These are phyloP conservation scores for Lutraria lutraria DNA, from an alignment of 2,888 invertebrate species.

Conservation along the genomic window DNA sequence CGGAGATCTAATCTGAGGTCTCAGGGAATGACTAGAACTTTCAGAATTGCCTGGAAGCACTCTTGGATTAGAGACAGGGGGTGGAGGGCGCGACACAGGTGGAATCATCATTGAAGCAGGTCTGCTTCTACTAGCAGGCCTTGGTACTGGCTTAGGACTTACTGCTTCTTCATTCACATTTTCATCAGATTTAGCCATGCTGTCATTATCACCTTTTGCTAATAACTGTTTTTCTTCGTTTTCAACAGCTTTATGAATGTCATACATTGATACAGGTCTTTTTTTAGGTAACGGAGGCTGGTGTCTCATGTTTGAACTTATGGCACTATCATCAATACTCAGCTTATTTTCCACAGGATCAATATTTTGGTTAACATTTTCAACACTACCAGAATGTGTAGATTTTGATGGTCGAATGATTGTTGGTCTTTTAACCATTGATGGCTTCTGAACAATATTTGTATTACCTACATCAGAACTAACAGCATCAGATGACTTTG, in stretches of 20 bases:
- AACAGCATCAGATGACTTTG: neutral
- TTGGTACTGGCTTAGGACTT: slow-evolving; percentile 53
- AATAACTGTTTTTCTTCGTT: slow-evolving; percentile 47
- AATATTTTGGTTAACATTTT: slow-evolving; percentile 46
- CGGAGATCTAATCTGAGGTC: slow-evolving; percentile 24
- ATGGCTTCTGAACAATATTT: slow-evolving; percentile 37
- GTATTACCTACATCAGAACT: neutral
- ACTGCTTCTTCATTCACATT: slow-evolving; percentile 24
- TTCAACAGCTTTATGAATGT: slow-evolving; percentile 57
- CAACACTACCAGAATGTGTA: slow-evolving; percentile 47
- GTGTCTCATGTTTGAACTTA: slow-evolving; percentile 31
- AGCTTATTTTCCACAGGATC: slow-evolving; percentile 13
- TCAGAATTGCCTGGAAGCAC: slow-evolving; percentile 2
- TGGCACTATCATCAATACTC: slow-evolving; percentile 51
- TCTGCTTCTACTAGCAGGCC: slow-evolving; percentile 63
- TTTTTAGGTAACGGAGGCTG: slow-evolving; percentile 70
- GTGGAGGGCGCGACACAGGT: slow-evolving; percentile 50
- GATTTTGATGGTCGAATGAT: slow-evolving; percentile 72
- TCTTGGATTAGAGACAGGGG: slow-evolving; percentile 30
- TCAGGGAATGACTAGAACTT: neutral
- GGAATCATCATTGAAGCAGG: slow-evolving; percentile 64
- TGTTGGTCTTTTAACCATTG: slow-evolving; percentile 71
- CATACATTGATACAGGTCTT: slow-evolving; percentile 73
- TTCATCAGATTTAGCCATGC: slow-evolving; percentile 41
- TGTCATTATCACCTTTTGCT: slow-evolving; percentile 28